These are phyloP conservation scores for Camelus bactrianus DNA, from an alignment of 2,113 vertebrate genomes.

Conservation along the genomic window DNA sequence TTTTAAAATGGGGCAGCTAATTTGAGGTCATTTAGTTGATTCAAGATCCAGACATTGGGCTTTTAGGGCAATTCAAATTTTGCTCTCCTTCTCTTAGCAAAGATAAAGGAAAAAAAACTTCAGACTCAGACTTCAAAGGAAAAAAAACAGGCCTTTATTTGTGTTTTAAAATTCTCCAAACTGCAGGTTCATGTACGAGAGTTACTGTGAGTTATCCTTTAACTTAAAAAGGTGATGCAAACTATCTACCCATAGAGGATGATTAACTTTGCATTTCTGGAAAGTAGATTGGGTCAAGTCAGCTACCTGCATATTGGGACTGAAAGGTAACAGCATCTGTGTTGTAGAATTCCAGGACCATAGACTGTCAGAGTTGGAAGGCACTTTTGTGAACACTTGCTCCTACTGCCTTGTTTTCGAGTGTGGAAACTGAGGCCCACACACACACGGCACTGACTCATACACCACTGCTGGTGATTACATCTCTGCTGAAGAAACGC, in stretches of 20 bases:
- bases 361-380: neutral
- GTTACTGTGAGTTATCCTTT: neutral
- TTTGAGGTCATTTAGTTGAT: neutral
- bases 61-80: neutral
- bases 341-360: neutral
- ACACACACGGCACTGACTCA: neutral
- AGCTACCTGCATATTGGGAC: neutral
- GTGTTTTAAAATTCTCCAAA: conserved; percentile 1
- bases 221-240: neutral
- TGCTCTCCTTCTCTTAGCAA: neutral
- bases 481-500: neutral
- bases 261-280: neutral
- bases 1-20: neutral
- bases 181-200: neutral
- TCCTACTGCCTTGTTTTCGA: neutral
- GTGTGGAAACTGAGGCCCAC: neutral
- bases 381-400: neutral
- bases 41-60: neutral
- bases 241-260: neutral
- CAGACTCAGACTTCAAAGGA: neutral
- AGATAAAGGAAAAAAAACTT: too few species aligned
- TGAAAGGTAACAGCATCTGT: neutral
- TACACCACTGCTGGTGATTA: neutral
- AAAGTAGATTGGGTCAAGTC: neutral
- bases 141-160: neutral